These are phyloP conservation scores for Leptobrachium ailaonicum DNA, from an alignment of 2,113 vertebrate genomes.

Conservation along the genomic window DNA sequence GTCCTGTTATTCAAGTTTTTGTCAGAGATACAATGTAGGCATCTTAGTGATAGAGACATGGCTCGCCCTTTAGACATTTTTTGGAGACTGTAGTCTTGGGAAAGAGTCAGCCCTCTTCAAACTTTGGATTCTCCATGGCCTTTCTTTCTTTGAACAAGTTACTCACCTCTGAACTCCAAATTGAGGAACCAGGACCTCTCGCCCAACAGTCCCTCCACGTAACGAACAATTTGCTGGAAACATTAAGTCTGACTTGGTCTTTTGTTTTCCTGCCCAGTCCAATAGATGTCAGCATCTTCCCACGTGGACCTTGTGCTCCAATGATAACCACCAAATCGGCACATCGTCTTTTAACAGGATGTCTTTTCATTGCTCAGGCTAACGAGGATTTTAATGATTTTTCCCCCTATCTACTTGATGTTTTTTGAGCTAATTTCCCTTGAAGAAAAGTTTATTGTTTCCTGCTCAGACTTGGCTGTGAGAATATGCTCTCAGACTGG, in stretches of 20 bases:
- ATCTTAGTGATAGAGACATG: not conserved
- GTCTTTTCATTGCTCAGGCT: constrained; percentile 56
- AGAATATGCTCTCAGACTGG: constrained; percentile 49
- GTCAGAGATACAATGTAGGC: not conserved
- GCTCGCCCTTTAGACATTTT: not conserved
- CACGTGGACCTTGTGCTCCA: constrained; percentile 35
- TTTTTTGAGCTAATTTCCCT: constrained; percentile 60
- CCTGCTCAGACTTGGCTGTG: constrained; percentile 60
- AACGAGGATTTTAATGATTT: constrained; percentile 55
- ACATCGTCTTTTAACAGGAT: constrained; percentile 52
- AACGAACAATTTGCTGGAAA: constrained; percentile 19
- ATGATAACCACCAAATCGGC: constrained; percentile 56
- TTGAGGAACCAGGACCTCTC: constrained; percentile 12
- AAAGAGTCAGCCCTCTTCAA: not conserved
- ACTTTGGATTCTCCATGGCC: constrained; percentile 13
- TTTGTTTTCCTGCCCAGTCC: constrained; percentile 18
- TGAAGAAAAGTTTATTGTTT: constrained; percentile 64
- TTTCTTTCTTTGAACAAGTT: not conserved
- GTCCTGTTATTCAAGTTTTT: not conserved
- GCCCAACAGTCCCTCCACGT: not conserved
- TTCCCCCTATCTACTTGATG: constrained; percentile 47
- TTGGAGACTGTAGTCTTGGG: not conserved
- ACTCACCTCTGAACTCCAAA: constrained; percentile 33
- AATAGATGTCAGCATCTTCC: constrained; percentile 9
- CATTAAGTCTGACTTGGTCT: constrained; percentile 1